Conservation (phyloP, 2,888 invertebrate genomes). For the Xiphydria camelus region DNA sequence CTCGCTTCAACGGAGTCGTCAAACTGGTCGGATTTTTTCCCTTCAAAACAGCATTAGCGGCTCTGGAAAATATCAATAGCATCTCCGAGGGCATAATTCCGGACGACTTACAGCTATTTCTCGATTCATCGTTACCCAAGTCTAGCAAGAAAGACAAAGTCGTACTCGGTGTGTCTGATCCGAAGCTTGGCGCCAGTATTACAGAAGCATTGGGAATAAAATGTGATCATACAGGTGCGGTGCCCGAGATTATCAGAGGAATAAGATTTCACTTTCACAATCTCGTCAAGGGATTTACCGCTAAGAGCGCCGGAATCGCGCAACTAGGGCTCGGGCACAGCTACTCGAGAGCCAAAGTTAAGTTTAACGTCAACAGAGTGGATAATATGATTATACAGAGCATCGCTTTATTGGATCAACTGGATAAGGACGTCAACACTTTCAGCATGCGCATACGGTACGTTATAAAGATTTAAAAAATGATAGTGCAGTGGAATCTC, state of each 20-base stretch:
- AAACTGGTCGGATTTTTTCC: constrained; percentile 87
- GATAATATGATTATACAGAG: constrained; percentile 99
- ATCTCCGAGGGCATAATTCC: constrained; percentile 94
- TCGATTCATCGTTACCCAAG: constrained; percentile 88
- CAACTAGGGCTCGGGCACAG: constrained; percentile 97
- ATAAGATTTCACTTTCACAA: constrained; percentile 80
- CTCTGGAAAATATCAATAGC: constrained; percentile 93
- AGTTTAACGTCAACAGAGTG: constrained; percentile 97
- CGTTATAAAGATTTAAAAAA: constrained; percentile 9
- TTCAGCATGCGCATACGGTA: constrained; percentile 97
- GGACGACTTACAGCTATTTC: constrained; percentile 84
- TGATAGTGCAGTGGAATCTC: no score
- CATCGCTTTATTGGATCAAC: constrained; percentile 93
- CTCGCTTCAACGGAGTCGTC: constrained; percentile 89
- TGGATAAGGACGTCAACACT: constrained; percentile 98
- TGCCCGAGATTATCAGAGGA: constrained; percentile 91
- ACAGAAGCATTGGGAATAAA: constrained; percentile 79
- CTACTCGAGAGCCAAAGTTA: constrained; percentile 96
- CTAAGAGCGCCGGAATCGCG: constrained; percentile 80
- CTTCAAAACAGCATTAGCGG: constrained; percentile 90
- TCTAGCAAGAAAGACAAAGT: constrained; percentile 72
- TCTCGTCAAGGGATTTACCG: constrained; percentile 81
- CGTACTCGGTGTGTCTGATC: constrained; percentile 82
- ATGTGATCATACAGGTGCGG: constrained; percentile 84
- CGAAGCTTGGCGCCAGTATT: constrained; percentile 89